Base-by-base conservation (phyloP, 1,140 invertebrate genomes). In the Zaprionus inermis region DNA sequence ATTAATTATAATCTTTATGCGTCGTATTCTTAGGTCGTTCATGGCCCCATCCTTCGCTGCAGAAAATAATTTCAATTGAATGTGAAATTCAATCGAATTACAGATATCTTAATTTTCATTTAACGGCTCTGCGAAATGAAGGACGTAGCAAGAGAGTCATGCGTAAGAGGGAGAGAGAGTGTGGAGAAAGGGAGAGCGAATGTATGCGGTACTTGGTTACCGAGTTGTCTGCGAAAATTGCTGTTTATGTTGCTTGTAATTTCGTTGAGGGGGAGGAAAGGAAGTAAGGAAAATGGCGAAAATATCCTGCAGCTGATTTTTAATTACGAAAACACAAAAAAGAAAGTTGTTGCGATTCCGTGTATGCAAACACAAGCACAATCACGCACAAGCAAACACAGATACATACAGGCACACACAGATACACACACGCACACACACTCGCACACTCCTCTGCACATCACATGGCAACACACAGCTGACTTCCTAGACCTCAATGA, bases 231-330 rank as follows among this genome's bases (percentile, higher is more conserved):
- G 16, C 59, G 64, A 79, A 83, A 83, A 83, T 80, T 71, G 63
- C 46, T 72, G 74, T 76, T 71, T 74, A 76, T 69, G 65, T 44
- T 72, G 75, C 71, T 63, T 78, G 78, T 81, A 84, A 84, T 84
- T 76, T 78, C 63, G 71, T 44, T 67, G 24, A 58, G 60, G 28
- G 7, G 30, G 30, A 7, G 4, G 30, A 28, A 28, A 7, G 30
- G 30, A 7, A 32, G 63, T 63, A 78, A 75, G 63, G 69, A 78
- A 75, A 77, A 79, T 74, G 68, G 24, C 24, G 73, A 81, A 81
- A 86, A 86, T 86, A 86, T 85, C 82, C 82, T 85, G 82, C 72
- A 86, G 82, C 82, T 85, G 81, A 86, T 86, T 86, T 85, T 86
- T 86, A 85, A 85, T 86, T 86, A 85, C 78, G 81, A 79, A 79